These are phyloP conservation scores for Carposina sasakii DNA, from an alignment of 1,140 invertebrate genomes.

Conservation along the genomic window DNA sequence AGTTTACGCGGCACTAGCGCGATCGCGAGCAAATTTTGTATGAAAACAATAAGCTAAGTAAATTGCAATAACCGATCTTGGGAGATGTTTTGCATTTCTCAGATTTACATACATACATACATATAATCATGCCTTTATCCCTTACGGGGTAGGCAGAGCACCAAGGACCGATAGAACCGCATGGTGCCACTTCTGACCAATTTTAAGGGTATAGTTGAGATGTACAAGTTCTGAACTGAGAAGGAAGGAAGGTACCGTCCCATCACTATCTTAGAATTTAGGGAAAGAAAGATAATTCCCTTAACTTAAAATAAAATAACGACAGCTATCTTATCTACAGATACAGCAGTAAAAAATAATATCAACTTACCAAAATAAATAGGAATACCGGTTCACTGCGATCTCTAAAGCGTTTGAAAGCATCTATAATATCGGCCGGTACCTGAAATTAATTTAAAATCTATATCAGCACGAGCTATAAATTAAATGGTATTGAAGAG, in stretches of 20 bases:
- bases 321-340: neutral
- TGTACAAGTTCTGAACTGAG: neutral
- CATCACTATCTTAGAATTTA: neutral
- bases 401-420: slow-evolving; percentile 35
- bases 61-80: too few relatives aligned
- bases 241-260: neutral
- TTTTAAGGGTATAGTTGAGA: neutral
- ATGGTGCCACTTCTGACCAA: neutral
- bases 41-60: too few relatives aligned
- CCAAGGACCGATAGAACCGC: neutral
- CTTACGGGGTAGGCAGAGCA: too few relatives aligned
- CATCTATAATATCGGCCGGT: slow-evolving; percentile 37
- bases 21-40: too few relatives aligned
- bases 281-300: neutral
- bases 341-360: neutral
- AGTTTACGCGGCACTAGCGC: too few relatives aligned
- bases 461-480: too few relatives aligned
- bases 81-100: too few relatives aligned
- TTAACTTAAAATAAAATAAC: neutral
- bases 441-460: slow-evolving; percentile 31
- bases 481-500: too few relatives aligned
- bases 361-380: slow-evolving; percentile 46
- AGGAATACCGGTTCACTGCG: slow-evolving; percentile 53
- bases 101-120: too few relatives aligned
- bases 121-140: too few relatives aligned